Base-by-base conservation (phyloP, 2,113 vertebrate species). In the Urocolius indicus region DNA sequence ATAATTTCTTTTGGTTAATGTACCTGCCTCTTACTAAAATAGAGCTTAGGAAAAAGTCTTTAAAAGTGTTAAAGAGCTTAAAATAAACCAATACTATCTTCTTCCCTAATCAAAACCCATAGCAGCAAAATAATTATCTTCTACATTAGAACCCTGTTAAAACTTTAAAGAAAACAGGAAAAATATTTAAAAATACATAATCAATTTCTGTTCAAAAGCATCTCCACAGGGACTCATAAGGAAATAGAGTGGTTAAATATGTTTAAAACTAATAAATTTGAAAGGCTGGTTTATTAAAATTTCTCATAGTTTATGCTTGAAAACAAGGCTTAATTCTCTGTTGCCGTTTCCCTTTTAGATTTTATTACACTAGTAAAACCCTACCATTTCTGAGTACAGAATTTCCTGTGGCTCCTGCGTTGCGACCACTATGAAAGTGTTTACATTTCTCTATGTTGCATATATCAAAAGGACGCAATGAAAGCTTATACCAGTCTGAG, bases 151-250 rank as follows among this genome's bases (percentile, higher is more conserved):
- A 77, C 8, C 55, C 4, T 26, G 29, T 29, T 80, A 85, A 71
- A 68, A 16, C 48, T 59, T 57, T 83, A 90, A 98, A 84, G 32
- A 51, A 59, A 61, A 20, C 3, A 29, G 13, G 23, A 58, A 62
- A 23, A 59, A 46, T 74, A 29, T 6, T 13, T 29, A 3, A 36
- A 36, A 27, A 21, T 29, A 41, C 16, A 76, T 7, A 96, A 95
- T 94, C 81, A 95, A 93, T 95, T 86, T 94, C 92, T 90, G 43
- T 95, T 93, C 82, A 76, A 95, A 90, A 84, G n/a, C 54, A 95
- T 62, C 38, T 96, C 84, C 67, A 78, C 22, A 12, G 80, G 69
- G 92, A 89, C 72, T 78, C 85, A 72, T 84, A 82, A 96, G 24
- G 49, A 96, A 97, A 93, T 30, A 41, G 49, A 72, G 63, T 52